These are phyloP conservation scores for Lagopus leucura DNA, from an alignment of 2,113 vertebrate genomes.

Conservation along the genomic window DNA sequence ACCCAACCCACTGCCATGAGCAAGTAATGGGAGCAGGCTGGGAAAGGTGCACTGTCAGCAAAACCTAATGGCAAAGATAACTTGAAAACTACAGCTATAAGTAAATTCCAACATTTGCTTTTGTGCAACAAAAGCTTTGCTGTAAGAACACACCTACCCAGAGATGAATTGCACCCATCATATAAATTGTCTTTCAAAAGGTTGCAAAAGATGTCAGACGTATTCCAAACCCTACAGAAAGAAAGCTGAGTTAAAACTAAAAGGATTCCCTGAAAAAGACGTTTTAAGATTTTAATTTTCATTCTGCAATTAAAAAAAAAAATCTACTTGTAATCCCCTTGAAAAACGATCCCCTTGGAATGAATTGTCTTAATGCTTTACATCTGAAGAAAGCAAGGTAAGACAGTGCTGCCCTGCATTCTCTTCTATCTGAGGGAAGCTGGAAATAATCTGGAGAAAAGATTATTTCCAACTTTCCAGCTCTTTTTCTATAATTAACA, in stretches of 20 bases:
- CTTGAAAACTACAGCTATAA: not conserved
- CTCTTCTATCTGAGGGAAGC: slow-evolving; percentile 56
- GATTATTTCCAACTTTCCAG: slow-evolving; percentile 73
- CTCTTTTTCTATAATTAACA: slow-evolving; percentile 76
- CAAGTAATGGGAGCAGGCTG: not conserved
- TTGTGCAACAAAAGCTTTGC: not conserved
- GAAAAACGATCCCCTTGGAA: slow-evolving; percentile 61
- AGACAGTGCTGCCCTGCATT: slow-evolving; percentile 12
- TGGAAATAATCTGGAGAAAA: slow-evolving; percentile 74
- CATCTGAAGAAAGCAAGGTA: slow-evolving; percentile 68
- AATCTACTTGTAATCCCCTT: slow-evolving; percentile 41
- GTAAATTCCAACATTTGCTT: not conserved
- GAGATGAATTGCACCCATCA: not conserved
- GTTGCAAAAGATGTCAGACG: not conserved
- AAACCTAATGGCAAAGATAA: not conserved
- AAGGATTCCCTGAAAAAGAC: not conserved
- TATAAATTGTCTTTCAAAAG: not conserved
- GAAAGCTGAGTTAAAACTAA: not conserved
- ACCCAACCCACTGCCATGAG: not conserved
- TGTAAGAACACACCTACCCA: not conserved
- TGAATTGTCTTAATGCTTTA: slow-evolving; percentile 60
- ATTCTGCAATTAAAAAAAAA: slow-evolving; percentile 31
- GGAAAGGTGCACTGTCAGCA: not conserved
- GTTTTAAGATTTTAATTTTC: slow-evolving; percentile 27
- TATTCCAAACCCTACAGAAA: not conserved